Base-by-base conservation (phyloP, 2,888 invertebrate genomes). In the Laothoe populi region DNA sequence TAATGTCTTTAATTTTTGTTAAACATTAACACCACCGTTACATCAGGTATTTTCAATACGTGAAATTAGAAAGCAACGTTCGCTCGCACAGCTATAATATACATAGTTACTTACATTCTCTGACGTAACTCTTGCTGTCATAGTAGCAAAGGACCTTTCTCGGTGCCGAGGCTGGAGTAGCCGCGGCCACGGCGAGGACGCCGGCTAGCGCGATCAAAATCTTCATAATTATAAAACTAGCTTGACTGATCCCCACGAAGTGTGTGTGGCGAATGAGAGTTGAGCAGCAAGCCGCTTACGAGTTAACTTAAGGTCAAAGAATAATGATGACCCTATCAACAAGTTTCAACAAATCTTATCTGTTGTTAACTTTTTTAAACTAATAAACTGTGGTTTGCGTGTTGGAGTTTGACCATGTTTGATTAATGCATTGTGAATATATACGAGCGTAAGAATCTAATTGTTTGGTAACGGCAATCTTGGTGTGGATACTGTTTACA, bases 141-240 rank as follows among this genome's bases (percentile, higher is more conserved):
- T 96, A 96, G 83, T 95, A 96, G 81, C 96, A 96, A 74, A 96
- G 88, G 57, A 96, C 94, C 88, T 95, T 96, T 76, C 85, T 86
- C 63, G 93, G 93, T 26, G 90, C 82, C 31, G 82, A 75, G 5
- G 87, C 82, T 31, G 89, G 85, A 64, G 80, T 78, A 40, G 87
- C 82, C n/a, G 83, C 74, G 24, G 82, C 87, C 62, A 85, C 74
- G 69, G 88, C 87, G 68, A 87, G 65, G 4, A 87, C 71, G 62
- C 83, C 87, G 66, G 84, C 82, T 64, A 89, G 68, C 60, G 80
- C 74, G 57, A 86, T 40, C 26, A 88, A 72, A 61, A 77, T 69
- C 78, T 84, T 85, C 90, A 88, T 91, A 69, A 49, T 74, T 67
- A 67, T 63, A 64, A 63, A 67, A 63, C 59, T 66, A 66, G 67